Evolutionary conservation across 2,113 vertebrate genomes (phyloP).

Genomic region (Pomatorhinus ruficollis): DNA sequence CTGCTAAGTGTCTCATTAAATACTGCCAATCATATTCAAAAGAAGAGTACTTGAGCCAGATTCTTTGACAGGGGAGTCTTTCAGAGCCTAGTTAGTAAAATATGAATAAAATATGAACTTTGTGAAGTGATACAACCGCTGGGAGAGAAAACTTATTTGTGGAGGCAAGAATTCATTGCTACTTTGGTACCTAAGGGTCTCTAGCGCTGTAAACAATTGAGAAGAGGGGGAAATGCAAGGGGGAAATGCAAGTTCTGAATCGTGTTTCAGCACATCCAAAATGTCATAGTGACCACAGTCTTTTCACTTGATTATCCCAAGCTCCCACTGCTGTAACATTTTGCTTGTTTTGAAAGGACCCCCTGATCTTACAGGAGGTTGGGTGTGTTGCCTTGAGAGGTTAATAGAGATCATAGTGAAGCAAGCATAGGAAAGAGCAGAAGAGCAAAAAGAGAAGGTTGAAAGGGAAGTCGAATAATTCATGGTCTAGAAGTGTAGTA

Average conservation of each 20-base stretch:
- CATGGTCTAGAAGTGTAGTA: neutral
- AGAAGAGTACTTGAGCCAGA: neutral
- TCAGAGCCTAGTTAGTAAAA: neutral
- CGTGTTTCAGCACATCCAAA: neutral
- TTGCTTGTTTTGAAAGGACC: neutral
- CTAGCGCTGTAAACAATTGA: neutral
- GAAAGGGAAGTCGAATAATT: neutral
- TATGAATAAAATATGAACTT: slow-evolving; percentile 15
- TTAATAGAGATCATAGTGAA: neutral
- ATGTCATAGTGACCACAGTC: neutral
- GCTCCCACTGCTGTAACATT: neutral
- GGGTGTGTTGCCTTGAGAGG: neutral
- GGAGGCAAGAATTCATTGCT: neutral
- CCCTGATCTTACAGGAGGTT: neutral
- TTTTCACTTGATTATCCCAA: neutral
- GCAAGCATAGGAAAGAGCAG: neutral
- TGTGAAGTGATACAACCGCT: neutral
- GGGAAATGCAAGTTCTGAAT: neutral
- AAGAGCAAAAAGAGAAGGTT: neutral
- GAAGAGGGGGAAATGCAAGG: neutral
- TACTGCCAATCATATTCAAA: neutral
- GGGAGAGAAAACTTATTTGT: neutral
- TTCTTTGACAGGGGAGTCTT: neutral
- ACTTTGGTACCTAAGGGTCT: neutral
- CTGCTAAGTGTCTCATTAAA: neutral